These are phyloP conservation scores for Esox masquinongy DNA, from an alignment of 2,797 vertebrate species.

Conservation along the genomic window DNA sequence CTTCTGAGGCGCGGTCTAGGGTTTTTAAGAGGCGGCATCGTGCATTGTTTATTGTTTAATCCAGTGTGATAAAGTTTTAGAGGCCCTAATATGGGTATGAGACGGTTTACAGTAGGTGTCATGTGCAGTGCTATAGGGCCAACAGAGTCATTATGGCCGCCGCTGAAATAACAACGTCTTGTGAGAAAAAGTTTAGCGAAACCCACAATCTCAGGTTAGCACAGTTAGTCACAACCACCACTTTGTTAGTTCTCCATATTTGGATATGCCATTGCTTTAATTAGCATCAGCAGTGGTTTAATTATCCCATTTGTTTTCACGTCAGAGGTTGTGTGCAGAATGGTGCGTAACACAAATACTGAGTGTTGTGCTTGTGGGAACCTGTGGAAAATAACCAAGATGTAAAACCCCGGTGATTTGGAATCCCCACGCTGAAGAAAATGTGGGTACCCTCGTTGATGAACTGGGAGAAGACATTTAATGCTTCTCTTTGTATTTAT, in stretches of 20 bases:
- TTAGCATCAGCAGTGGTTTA: conserved; percentile 69
- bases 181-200: conserved; percentile 23
- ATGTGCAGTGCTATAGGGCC: neutral
- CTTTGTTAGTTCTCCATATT: conserved; percentile 62
- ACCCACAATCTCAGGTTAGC: conserved; percentile 35
- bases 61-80: neutral
- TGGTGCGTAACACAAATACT: conserved; percentile 45
- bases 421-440: conserved; percentile 23
- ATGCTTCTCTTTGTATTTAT: conserved; percentile 33
- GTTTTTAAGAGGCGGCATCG: neutral
- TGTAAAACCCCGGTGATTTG: conserved; percentile 43
- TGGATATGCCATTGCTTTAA: conserved; percentile 62
- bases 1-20: neutral
- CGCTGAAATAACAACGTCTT: conserved; percentile 4
- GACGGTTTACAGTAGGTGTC: neutral
- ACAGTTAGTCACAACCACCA: conserved; percentile 32
- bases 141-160: neutral
- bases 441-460: conserved; percentile 40
- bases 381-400: conserved; percentile 46
- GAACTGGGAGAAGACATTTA: conserved; percentile 14
- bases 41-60: conserved; percentile 3
- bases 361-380: conserved; percentile 45
- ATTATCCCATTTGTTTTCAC: conserved; percentile 69
- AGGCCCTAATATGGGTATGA: neutral
- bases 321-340: conserved; percentile 44